These are phyloP conservation scores for Perognathus longimembris DNA, from an alignment of 2,113 vertebrate genomes.

Conservation along the genomic window DNA sequence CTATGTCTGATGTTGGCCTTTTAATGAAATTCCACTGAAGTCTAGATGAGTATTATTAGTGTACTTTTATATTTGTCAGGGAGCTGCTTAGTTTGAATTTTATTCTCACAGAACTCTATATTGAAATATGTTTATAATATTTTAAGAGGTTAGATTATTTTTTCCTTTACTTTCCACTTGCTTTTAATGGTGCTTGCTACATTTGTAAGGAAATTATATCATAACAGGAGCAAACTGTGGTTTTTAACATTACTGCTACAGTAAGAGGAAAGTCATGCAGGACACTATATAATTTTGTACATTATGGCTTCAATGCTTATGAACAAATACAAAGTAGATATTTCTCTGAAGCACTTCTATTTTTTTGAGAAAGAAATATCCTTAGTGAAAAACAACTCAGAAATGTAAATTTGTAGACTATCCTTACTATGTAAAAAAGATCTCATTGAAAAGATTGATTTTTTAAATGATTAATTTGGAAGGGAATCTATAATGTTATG, in stretches of 20 bases:
- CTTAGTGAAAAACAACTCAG: background rate
- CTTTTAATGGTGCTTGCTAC: background rate
- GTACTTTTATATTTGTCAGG: background rate
- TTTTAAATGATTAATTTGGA: background rate
- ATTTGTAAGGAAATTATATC: background rate
- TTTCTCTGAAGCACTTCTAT: conserved; percentile 29
- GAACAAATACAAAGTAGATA: background rate
- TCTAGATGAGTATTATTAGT: rapidly evolving
- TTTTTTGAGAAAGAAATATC: background rate
- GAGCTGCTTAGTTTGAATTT: background rate
- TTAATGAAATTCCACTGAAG: background rate
- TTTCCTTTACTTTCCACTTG: background rate
- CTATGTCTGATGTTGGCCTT: background rate
- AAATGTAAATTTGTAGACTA: background rate
- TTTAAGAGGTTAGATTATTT: background rate
- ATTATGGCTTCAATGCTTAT: background rate
- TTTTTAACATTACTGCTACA: background rate
- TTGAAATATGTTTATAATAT: background rate
- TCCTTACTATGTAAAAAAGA: background rate
- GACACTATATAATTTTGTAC: background rate
- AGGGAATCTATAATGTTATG: background rate
- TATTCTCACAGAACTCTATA: background rate
- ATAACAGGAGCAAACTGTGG: rapidly evolving
- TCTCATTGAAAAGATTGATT: background rate
- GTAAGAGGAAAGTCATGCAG: background rate